Base-by-base conservation (phyloP, 2,797 vertebrate genomes). In the Pelobates cultripes region DNA sequence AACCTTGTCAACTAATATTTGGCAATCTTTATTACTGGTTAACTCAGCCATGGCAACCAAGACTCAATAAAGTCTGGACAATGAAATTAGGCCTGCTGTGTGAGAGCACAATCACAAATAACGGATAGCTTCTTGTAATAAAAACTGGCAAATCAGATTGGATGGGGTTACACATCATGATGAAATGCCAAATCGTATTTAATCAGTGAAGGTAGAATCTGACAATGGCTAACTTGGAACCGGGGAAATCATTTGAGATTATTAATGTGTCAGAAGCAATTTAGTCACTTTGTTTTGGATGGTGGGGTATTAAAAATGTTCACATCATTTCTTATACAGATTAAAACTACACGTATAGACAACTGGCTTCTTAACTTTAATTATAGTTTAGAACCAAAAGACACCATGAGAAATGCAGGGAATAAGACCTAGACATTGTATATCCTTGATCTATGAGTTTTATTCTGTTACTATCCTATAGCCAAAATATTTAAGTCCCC, bases 121-220 rank as follows among this genome's bases (percentile, higher is more conserved):
- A 83, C 74, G 60, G 81, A 83, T 79, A 61, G 53, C 63, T 9
- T 15, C 12, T 28, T 17, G 66, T 78, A 83, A 83, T 83, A 83
- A 83, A 79, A 79, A 70, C 64, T 75, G 70, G 81, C 81, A 83
- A 83, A 83, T 78, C 70, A 51, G 69, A 78, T 83, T 78, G 57
- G 75, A 44, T 74, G 15, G 57, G 76, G 53, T 75, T 79, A 78
- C 66, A 75, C 61, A 79, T 55, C 76, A 74, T 79, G 81, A 83
- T 83, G 76, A 83, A 79, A 83, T 79, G 76, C 66, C 81, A 83
- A 70, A 83, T 79, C 72, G 45, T 63, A 79, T 83, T 83, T 66
- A 84, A 70, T 64, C 67, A 57, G 51, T 71, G 66, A 4, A 75
- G 72, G 44, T 44, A 43, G 71, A 84, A 84, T 70, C 4, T 84